Evolutionary conservation across 1,140 invertebrate species (phyloP).

Genomic region (Neodiprion lecontei): DNA sequence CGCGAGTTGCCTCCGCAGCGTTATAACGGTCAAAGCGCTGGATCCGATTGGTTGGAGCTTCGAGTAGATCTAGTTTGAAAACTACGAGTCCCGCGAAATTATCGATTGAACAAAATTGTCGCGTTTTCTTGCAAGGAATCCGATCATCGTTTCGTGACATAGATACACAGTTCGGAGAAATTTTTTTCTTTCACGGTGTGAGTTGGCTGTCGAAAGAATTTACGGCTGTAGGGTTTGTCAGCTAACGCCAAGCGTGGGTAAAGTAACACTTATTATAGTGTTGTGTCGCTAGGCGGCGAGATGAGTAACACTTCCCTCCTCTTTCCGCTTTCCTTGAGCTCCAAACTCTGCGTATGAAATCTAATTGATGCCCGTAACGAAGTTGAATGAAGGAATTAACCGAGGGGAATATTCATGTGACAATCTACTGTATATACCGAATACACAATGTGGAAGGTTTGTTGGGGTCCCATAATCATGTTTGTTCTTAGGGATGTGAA

Average conservation of each 20-base stretch:
- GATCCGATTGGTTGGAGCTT: background rate
- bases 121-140: background rate
- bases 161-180: no score
- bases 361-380: slow-evolving; percentile 4
- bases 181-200: no score
- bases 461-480: no score
- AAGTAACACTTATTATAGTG: no score
- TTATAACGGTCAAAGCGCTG: background rate
- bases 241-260: no score
- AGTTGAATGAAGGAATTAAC: background rate
- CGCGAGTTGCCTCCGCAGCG: background rate
- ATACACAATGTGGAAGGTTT: no score
- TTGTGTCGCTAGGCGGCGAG: background rate
- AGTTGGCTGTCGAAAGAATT: no score
- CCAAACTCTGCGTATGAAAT: background rate
- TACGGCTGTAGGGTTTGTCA: no score
- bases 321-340: background rate
- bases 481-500: no score
- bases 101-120: background rate
- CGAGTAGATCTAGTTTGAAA: background rate
- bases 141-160: no score
- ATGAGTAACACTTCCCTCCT: background rate
- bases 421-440: no score
- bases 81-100: background rate
- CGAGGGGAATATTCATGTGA: no score